Evolutionary conservation across 1,140 invertebrate genomes (phyloP).

Genomic region (Drosophila micromelanica): DNA sequence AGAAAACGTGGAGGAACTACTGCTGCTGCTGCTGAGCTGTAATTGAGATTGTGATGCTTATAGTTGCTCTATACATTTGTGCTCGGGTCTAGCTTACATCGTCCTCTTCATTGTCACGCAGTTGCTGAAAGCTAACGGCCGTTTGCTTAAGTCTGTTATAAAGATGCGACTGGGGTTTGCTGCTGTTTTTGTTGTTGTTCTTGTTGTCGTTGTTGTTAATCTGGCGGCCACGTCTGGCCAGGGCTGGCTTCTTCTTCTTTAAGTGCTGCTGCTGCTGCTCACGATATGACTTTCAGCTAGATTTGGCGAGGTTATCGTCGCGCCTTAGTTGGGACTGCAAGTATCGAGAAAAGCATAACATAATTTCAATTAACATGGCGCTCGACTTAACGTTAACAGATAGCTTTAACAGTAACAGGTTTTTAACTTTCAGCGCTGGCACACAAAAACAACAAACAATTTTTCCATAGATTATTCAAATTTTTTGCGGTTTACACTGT

Average conservation of each 20-base stretch:
- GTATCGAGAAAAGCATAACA: neutral
- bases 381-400: neutral
- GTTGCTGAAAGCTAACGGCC: constrained; percentile 45
- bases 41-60: neutral
- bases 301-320: constrained; percentile 83
- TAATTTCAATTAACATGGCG: constrained; percentile 23
- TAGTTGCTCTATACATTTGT: neutral
- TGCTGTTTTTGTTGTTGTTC: constrained; percentile 15
- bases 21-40: constrained; percentile 51
- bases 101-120: constrained; percentile 51
- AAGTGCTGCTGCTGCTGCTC: constrained; percentile 35
- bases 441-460: constrained; percentile 67
- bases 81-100: constrained; percentile 57
- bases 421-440: constrained; percentile 50
- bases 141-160: constrained; percentile 41
- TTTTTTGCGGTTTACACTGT: constrained; percentile 14
- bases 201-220: constrained; percentile 10
- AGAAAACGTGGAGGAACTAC: constrained; percentile 67
- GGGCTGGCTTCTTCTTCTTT: constrained; percentile 16
- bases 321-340: constrained; percentile 83
- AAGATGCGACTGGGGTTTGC: constrained; percentile 14
- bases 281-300: constrained; percentile 83
- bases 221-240: constrained; percentile 33
- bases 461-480: constrained; percentile 22
- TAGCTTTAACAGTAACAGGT: constrained; percentile 15